phyloP scores from a whole-genome alignment of 2,888 invertebrate species.

The Cremastinae sp. region DNA sequence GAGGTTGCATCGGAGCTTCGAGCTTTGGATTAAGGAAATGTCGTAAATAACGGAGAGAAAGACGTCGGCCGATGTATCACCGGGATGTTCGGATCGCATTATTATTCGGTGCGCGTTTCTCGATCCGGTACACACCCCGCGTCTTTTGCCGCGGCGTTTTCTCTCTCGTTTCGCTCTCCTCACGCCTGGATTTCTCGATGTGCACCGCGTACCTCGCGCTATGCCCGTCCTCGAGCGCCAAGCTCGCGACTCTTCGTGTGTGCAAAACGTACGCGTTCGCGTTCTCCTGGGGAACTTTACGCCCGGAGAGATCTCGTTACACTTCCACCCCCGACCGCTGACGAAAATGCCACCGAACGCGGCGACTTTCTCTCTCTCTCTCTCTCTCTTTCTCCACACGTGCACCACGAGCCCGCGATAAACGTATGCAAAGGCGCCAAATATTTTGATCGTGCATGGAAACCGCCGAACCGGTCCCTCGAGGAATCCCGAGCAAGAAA shows the following conservation, averaged over 20 bases:
- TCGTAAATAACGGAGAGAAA: constrained; percentile 74
- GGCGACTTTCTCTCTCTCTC: neutral
- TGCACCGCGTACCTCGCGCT: constrained; percentile 53
- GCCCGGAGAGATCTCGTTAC: constrained; percentile 47
- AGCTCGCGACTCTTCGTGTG: constrained; percentile 16
- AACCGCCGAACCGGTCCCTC: constrained; percentile 57
- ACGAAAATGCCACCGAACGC: constrained; percentile 19
- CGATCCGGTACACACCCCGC: constrained; percentile 65
- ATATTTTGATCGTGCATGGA: constrained; percentile 62
- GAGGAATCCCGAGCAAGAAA: constrained; percentile 25
- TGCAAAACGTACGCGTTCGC: constrained; percentile 15
- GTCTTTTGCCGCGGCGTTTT: constrained; percentile 53
- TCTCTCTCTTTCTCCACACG: constrained; percentile 27
- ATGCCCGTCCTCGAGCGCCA: constrained; percentile 50
- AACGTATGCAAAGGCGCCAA: constrained; percentile 60
- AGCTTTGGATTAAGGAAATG: constrained; percentile 70
- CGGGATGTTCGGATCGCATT: constrained; percentile 74
- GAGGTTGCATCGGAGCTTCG: constrained; percentile 55
- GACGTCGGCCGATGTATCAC: constrained; percentile 76
- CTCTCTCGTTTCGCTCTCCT: constrained; percentile 49
- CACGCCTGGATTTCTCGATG: constrained; percentile 56
- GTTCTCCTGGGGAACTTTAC: constrained; percentile 54
- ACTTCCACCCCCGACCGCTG: constrained; percentile 37
- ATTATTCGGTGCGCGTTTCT: constrained; percentile 73
- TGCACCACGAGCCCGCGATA: constrained; percentile 35